Base-by-base conservation (phyloP, 2,797 vertebrate genomes). In the Scarus forsteni region DNA sequence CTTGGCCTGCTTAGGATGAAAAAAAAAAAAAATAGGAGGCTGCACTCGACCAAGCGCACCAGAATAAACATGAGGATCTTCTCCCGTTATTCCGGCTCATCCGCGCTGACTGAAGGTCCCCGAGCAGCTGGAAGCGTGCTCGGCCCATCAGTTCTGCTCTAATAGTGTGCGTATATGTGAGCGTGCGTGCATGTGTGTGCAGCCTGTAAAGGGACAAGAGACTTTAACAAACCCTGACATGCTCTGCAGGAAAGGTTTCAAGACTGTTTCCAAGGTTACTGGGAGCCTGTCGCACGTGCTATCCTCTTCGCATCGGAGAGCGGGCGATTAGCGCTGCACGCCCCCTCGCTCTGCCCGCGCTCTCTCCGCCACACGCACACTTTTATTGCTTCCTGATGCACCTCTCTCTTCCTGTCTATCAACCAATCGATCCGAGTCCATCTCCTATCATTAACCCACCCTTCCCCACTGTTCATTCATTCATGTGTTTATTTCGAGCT, bases 181-280 rank as follows among this genome's bases (percentile, higher is more conserved):
- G 84, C 85, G 34, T 44, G 46, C 35, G 56, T 58, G 38, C 16
- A 57, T 63, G 70, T 55, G 57, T 53, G 65, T 71, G 63, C 67
- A 49, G 68, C 87, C 60, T 84, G 85, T 86, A 88, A 18, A 88
- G 89, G 67, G 66, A 90, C 86, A 76, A 65, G 81, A 90, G 88
- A 82, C 84, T 92, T 90, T 88, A 93, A 90, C 92, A 93, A 93
- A 93, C 91, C 82, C 88, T 87, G 91, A 94, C 92, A 89, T 86
- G 90, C 94, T 92, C 84, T 53, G 36, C 89, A 87, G 92, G 86
- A 91, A 92, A 87, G 90, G 87, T 90, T 92, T 90, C 85, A 79
- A 89, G 88, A 84, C 53, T 8, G 94, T 96, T 95, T 88, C 96
- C 96, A 94, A 92, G 94, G 95, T 94, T 94, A 96, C 95, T 75